phyloP scores from a whole-genome alignment of 37 sponge, comb jelly and placozoan species.

The Hormiphora californensis region DNA sequence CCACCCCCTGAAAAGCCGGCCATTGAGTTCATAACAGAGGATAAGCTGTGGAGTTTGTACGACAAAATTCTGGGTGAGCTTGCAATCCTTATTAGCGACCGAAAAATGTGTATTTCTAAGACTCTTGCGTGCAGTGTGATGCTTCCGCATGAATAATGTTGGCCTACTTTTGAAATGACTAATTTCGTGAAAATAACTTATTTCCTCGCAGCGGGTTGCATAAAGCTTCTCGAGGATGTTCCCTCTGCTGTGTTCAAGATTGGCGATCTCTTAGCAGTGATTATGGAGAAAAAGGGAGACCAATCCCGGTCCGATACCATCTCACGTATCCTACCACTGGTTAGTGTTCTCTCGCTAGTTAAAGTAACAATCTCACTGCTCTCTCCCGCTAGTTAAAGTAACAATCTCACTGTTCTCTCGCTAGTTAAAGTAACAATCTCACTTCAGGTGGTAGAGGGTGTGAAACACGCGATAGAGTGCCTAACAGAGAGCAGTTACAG shows the following conservation, averaged over 20 bases:
- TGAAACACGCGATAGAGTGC: constrained; percentile 33
- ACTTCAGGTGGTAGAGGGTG: constrained; percentile 14
- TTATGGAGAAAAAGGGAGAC: constrained; percentile 12
- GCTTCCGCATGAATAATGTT: too few relatives aligned
- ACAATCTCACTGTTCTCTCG: not conserved
- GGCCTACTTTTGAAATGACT: too few relatives aligned
- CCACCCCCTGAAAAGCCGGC: not conserved
- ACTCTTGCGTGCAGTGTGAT: too few relatives aligned
- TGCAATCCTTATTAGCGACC: too few relatives aligned
- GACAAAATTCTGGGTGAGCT: constrained; percentile 46
- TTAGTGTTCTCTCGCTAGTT: not conserved
- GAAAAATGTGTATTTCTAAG: too few relatives aligned
- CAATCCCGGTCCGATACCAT: not conserved
- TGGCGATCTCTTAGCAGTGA: constrained; percentile 20
- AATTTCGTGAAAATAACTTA: too few relatives aligned
- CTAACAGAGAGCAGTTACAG: not conserved
- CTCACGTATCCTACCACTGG: constrained; percentile 5
- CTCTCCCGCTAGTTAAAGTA: not conserved
- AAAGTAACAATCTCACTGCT: not conserved
- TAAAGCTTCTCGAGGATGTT: constrained; percentile 1
- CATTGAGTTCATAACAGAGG: constrained; percentile 40
- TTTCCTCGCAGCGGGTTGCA: not conserved
- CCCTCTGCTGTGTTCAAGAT: constrained; percentile 42
- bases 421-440: not conserved
- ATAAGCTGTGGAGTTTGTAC: constrained; percentile 53